phyloP scores from a whole-genome alignment of 2,797 vertebrate genomes.

The Diglossa cyanea region DNA sequence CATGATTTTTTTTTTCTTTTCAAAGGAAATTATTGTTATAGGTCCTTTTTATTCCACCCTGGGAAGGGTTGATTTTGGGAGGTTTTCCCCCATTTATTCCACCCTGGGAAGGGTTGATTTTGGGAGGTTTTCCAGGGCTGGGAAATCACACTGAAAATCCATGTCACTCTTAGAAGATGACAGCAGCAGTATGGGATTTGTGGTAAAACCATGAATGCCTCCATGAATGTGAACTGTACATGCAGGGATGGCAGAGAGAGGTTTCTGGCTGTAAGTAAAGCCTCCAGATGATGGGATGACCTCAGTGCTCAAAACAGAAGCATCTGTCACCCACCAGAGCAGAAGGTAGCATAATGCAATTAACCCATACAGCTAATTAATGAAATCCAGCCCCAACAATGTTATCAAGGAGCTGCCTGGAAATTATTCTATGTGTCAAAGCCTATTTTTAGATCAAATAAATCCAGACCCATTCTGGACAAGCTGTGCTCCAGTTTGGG shows the following conservation, averaged over 20 bases:
- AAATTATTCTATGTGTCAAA: not conserved
- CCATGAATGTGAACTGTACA: not conserved
- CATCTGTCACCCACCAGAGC: not conserved
- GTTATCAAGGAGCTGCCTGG: not conserved
- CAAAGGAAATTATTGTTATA: not conserved
- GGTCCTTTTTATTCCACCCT: not conserved
- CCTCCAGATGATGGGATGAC: not conserved
- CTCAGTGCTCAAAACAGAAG: not conserved
- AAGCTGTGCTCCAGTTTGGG: not conserved
- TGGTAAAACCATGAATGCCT: not conserved
- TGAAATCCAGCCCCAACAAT: not conserved
- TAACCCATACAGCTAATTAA: not conserved
- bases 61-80: not conserved
- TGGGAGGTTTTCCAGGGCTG: not conserved
- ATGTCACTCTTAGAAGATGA: not conserved
- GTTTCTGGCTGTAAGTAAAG: not conserved
- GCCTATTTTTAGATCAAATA: not conserved
- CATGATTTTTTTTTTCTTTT: not conserved
- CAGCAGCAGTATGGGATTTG: not conserved
- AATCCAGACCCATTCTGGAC: not conserved
- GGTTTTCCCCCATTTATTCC: not conserved
- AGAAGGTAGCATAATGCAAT: not conserved
- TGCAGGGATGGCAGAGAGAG: not conserved
- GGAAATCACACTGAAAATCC: not conserved
- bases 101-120: not conserved